These are phyloP conservation scores for Benitochromis conjunctus DNA, from an alignment of 2,113 vertebrate species.

Conservation along the genomic window DNA sequence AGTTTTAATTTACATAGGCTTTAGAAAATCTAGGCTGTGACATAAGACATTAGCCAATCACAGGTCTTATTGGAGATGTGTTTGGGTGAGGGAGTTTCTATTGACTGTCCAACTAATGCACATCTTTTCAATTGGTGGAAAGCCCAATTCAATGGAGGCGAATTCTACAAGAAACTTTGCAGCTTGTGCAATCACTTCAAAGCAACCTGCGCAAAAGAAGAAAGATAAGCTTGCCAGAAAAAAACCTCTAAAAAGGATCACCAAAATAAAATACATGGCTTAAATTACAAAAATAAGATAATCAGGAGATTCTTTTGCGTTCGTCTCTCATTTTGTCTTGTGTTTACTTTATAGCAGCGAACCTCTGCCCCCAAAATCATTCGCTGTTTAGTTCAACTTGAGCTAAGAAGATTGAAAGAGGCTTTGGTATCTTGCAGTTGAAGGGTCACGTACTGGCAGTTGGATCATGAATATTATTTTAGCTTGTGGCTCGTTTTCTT, in stretches of 20 bases:
- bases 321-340: background rate
- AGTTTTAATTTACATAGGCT: background rate
- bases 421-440: background rate
- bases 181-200: background rate
- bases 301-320: background rate
- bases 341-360: background rate
- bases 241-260: background rate
- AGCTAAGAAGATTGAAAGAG: background rate
- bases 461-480: background rate
- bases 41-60: background rate
- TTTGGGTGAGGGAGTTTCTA: background rate
- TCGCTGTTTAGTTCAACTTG: background rate
- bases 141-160: background rate
- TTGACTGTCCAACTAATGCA: background rate
- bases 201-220: rapidly evolving
- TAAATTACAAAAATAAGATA: background rate
- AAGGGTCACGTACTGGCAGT: background rate
- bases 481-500: background rate
- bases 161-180: background rate
- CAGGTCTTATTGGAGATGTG: background rate
- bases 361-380: background rate
- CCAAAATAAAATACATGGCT: background rate
- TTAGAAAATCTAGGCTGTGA: too few relatives aligned
- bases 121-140: background rate
- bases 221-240: background rate